phyloP scores from a whole-genome alignment of 2,113 vertebrate species.

The Beaufortia kweichowensis region DNA sequence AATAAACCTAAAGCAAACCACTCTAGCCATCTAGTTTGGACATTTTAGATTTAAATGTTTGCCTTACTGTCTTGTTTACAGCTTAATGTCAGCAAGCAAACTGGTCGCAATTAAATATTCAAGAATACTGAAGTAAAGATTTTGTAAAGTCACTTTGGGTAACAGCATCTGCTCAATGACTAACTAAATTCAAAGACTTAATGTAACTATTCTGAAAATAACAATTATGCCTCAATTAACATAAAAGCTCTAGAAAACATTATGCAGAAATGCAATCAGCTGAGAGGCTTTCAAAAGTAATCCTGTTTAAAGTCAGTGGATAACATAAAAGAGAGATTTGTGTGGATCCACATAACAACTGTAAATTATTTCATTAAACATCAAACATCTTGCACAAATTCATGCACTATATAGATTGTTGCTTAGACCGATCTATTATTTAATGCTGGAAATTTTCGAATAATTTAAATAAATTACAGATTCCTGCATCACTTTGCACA shows the following conservation, averaged over 20 bases:
- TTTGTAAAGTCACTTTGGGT: no score
- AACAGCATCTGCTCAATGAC: no score
- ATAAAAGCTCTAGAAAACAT: not conserved
- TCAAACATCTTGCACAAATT: no score
- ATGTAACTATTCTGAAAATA: not conserved
- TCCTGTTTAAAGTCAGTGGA: not conserved
- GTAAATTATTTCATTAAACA: no score
- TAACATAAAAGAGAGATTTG: not conserved
- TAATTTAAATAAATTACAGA: no score
- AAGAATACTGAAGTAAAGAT: not conserved
- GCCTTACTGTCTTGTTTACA: not conserved
- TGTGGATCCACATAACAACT: not conserved
- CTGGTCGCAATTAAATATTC: not conserved
- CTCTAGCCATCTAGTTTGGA: not conserved
- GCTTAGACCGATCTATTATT: not conserved
- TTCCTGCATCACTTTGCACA: no score
- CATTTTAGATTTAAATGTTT: not conserved
- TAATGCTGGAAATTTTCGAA: not conserved
- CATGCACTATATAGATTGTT: no score
- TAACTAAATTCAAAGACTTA: no score
- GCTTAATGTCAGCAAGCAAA: not conserved
- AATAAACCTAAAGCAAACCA: not conserved
- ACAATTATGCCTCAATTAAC: no score
- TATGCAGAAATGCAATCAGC: not conserved
- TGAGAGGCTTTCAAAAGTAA: not conserved